Conservation (phyloP, 53 echinoderm and acorn worm species). For the Crossaster papposus region DNA sequence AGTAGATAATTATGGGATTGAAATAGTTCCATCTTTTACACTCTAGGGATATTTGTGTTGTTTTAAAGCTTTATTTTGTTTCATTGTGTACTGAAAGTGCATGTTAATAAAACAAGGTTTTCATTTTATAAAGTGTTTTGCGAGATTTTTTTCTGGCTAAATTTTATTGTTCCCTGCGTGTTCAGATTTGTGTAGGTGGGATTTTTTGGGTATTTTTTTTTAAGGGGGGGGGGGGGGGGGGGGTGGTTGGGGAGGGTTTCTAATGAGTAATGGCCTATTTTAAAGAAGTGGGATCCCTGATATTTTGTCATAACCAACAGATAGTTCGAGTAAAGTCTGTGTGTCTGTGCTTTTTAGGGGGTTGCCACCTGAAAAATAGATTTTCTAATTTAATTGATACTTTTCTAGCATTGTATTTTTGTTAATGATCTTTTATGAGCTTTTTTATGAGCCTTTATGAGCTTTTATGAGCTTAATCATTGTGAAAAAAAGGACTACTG, state of each 20-base stretch:
- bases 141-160: neutral
- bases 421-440: neutral
- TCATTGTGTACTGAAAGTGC: neutral
- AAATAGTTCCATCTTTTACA: neutral
- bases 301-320: too few relatives aligned
- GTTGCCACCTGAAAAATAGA: too few relatives aligned
- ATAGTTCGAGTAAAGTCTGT: too few relatives aligned
- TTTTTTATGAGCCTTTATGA: neutral
- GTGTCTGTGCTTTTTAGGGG: too few relatives aligned
- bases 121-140: neutral
- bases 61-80: neutral
- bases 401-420: neutral
- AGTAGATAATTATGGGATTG: neutral
- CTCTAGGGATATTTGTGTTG: neutral
- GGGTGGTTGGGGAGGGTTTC: neutral
- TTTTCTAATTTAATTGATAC: too few relatives aligned
- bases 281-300: too few relatives aligned
- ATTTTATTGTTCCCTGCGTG: neutral
- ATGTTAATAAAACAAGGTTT: neutral
- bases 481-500: conserved; percentile 3
- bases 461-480: neutral
- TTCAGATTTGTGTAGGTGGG: neutral
- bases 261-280: too few relatives aligned
- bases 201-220: neutral
- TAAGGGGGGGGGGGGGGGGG: neutral